Conservation (phyloP, 2,797 vertebrate genomes). For the Paguma larvata region DNA sequence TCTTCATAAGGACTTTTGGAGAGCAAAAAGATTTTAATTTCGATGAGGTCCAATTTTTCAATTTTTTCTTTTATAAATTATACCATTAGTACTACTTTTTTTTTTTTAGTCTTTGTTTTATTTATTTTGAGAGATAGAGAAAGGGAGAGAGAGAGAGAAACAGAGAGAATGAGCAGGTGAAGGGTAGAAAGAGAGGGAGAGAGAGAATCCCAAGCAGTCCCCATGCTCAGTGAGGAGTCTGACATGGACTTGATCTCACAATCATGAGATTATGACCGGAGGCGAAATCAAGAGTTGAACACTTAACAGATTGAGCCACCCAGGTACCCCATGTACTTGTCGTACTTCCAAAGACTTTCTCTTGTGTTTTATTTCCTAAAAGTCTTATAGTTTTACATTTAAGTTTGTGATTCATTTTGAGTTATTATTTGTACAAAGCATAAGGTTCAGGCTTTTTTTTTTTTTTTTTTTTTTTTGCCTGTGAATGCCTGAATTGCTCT, state of each 20-base stretch:
- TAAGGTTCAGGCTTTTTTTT: background rate
- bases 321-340: too few relatives aligned
- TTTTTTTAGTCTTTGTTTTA: too few relatives aligned
- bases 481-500: background rate
- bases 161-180: too few relatives aligned
- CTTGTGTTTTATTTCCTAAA: background rate
- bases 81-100: background rate
- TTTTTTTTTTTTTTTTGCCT: background rate
- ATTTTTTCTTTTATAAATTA: background rate
- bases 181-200: too few relatives aligned
- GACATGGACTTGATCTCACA: too few relatives aligned
- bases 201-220: too few relatives aligned
- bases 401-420: background rate
- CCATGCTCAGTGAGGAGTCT: too few relatives aligned
- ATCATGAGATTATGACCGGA: too few relatives aligned
- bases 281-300: too few relatives aligned
- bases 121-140: too few relatives aligned
- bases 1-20: background rate
- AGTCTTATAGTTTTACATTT: background rate
- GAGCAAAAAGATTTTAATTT: background rate
- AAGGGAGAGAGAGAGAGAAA: too few relatives aligned
- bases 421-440: background rate
- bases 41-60: background rate
- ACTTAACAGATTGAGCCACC: too few relatives aligned
- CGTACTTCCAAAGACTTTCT: background rate